A percentile compares a stretch with the other conserved stretches of the same genome.
These are phyloP conservation scores for Listronotus oregonensis DNA, from an alignment of 1,140 invertebrate species.

Conservation along the genomic window DNA sequence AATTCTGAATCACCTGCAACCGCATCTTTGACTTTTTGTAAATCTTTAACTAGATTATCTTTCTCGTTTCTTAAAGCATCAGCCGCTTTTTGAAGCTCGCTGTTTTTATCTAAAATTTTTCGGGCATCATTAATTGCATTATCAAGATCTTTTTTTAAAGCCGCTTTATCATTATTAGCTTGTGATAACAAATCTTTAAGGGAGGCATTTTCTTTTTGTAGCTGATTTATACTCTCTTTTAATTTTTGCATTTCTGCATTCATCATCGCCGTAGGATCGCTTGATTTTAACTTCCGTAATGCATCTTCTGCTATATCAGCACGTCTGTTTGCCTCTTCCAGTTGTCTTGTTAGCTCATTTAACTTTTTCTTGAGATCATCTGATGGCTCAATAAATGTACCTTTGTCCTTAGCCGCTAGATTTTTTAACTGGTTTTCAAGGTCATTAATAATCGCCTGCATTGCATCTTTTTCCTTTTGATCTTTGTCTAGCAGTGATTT, in stretches of 20 bases:
- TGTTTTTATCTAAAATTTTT: conserved; percentile 23
- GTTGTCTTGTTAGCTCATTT: conserved; percentile 33
- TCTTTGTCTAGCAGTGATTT: conserved; percentile 18
- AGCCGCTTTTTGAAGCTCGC: neutral
- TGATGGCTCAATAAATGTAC: conserved; percentile 8
- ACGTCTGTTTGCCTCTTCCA: conserved; percentile 40
- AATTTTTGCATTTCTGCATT: conserved; percentile 32
- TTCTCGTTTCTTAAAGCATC: conserved; percentile 25
- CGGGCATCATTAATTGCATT: conserved; percentile 11
- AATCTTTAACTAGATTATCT: conserved; percentile 28
- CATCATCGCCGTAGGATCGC: conserved; percentile 37
- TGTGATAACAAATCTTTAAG: conserved; percentile 20
- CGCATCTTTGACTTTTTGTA: conserved; percentile 19
- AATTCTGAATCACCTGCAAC: conserved; percentile 4
- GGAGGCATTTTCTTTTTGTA: conserved; percentile 23
- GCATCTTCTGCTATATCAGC: conserved; percentile 34
- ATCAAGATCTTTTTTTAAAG: conserved; percentile 32
- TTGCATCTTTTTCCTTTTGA: conserved; percentile 34
- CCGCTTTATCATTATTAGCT: conserved; percentile 12
- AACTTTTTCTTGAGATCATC: conserved; percentile 36
- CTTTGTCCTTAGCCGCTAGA: conserved; percentile 15
- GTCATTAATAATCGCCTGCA: conserved; percentile 37
- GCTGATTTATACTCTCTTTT: conserved; percentile 21
- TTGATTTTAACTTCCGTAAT: conserved; percentile 29
- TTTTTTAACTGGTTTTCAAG: conserved; percentile 36